Evolutionary conservation across 92 coral and sea anemone species (phyloP).

Genomic region (Phenganax marumi): DNA sequence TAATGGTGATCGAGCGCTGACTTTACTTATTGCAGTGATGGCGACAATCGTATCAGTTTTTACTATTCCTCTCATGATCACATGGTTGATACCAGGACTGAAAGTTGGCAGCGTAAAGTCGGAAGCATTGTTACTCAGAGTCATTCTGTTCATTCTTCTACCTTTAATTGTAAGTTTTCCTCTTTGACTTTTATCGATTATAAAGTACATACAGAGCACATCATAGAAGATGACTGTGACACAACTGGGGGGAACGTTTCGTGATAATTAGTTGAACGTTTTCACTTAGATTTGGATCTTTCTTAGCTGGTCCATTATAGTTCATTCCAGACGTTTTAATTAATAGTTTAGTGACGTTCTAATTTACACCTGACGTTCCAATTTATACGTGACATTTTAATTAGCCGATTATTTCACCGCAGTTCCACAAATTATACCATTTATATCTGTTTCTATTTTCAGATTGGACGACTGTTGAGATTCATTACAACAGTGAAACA

Average conservation of each 20-base stretch:
- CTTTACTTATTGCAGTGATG: conserved; percentile 12
- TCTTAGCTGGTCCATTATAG: too few relatives aligned
- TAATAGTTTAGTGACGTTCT: too few relatives aligned
- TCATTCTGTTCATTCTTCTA: conserved; percentile 5
- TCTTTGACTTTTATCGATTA: neutral
- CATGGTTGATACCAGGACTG: conserved; percentile 2
- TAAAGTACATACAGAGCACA: neutral
- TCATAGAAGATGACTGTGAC: too few relatives aligned
- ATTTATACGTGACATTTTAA: too few relatives aligned
- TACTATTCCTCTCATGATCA: neutral
- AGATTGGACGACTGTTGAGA: conserved; percentile 7
- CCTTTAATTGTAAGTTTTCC: neutral
- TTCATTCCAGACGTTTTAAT: too few relatives aligned
- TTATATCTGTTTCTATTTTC: neutral
- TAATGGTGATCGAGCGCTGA: conserved; percentile 13
- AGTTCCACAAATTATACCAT: too few relatives aligned
- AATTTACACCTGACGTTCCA: too few relatives aligned
- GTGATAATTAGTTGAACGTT: too few relatives aligned
- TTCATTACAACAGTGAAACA: neutral
- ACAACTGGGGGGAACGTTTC: too few relatives aligned
- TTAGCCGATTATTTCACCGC: too few relatives aligned
- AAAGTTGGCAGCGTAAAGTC: neutral
- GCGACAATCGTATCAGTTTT: conserved; percentile 3
- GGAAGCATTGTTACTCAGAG: neutral
- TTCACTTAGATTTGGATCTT: too few relatives aligned